These are phyloP conservation scores for Strix aluco DNA, from an alignment of 2,113 vertebrate genomes.

Conservation along the genomic window DNA sequence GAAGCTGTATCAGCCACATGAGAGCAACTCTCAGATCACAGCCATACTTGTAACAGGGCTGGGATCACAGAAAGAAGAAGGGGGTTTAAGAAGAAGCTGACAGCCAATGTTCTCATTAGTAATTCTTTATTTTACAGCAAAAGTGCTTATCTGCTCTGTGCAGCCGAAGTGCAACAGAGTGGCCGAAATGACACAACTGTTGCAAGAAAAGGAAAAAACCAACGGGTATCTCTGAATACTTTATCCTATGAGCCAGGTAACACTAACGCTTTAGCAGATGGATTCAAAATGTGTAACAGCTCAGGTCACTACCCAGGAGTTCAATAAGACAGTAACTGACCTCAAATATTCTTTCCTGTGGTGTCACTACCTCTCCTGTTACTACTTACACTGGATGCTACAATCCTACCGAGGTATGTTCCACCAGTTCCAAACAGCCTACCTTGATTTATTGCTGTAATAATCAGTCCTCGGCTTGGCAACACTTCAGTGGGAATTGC, in stretches of 20 bases:
- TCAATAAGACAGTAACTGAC: not conserved
- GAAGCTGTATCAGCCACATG: not conserved
- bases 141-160: not conserved
- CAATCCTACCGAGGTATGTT: not conserved
- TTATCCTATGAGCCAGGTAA: not conserved
- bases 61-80: not conserved
- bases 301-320: not conserved
- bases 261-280: not conserved
- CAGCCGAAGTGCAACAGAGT: fast-evolving
- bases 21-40: not conserved
- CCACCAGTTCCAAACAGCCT: not conserved
- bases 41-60: not conserved
- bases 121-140: not conserved
- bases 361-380: not conserved
- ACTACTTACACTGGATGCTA: not conserved
- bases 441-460: slow-evolving; percentile 40
- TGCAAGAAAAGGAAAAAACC: not conserved
- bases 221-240: not conserved
- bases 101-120: not conserved
- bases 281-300: not conserved
- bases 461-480: not conserved
- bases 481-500: not conserved
- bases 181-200: not conserved
- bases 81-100: not conserved
- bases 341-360: not conserved